Evolutionary conservation across 92 coral and sea anemone genomes (phyloP).

Genomic region (Meandrina meandrites): DNA sequence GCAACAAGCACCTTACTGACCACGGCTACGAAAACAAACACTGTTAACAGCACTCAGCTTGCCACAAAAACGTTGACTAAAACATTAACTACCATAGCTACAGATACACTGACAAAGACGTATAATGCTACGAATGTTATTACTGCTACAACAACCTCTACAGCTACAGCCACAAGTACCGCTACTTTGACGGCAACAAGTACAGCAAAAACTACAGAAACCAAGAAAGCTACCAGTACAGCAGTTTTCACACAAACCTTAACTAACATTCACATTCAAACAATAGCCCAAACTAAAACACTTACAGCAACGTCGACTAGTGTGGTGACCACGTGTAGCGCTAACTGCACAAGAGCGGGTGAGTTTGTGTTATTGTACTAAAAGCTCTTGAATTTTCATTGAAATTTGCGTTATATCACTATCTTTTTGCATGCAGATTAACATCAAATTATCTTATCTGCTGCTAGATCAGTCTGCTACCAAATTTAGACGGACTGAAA

Average conservation of each 20-base stretch:
- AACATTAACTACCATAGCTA: constrained; percentile 36
- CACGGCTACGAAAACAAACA: constrained; percentile 37
- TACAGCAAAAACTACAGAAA: constrained; percentile 46
- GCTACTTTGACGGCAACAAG: constrained; percentile 54
- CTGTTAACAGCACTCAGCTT: constrained; percentile 27
- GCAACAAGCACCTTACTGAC: constrained; percentile 21
- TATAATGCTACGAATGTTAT: constrained; percentile 28
- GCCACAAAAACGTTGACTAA: constrained; percentile 32
- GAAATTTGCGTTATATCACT: background rate
- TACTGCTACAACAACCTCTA: constrained; percentile 45
- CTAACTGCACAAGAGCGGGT: constrained; percentile 48
- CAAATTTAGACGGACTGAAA: too few species aligned
- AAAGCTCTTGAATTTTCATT: too few species aligned
- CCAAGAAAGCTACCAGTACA: constrained; percentile 39
- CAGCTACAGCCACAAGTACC: constrained; percentile 47
- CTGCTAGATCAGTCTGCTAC: too few species aligned
- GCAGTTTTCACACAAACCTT: constrained; percentile 24
- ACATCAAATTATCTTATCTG: too few species aligned
- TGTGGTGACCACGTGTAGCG: constrained; percentile 69
- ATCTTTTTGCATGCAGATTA: background rate
- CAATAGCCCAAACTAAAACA: constrained; percentile 33
- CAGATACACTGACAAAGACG: constrained; percentile 32
- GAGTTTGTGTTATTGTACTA: background rate
- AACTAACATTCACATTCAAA: constrained; percentile 34
- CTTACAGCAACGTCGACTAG: constrained; percentile 34